Conservation (phyloP, 2,113 vertebrate genomes). For the Dromaius novaehollandiae region DNA sequence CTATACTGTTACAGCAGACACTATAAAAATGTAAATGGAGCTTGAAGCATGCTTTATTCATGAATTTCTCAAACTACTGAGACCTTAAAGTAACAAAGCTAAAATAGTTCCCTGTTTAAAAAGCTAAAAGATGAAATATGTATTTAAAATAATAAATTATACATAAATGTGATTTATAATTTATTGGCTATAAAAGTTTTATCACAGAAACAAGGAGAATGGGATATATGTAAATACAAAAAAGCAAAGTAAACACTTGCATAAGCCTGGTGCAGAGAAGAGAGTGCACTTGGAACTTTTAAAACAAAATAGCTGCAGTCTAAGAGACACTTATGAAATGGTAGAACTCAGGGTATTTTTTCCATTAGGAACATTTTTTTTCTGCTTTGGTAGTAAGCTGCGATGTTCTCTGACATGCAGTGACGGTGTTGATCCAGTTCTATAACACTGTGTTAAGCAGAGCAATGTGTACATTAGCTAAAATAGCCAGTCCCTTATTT, state of each 20-base stretch:
- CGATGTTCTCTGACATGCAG: slow-evolving; percentile 10
- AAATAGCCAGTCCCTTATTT: slow-evolving; percentile 18
- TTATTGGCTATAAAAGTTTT: slow-evolving; percentile 77
- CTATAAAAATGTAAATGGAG: slow-evolving; percentile 79
- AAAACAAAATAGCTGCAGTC: not conserved
- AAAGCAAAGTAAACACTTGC: slow-evolving; percentile 68
- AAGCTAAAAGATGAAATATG: slow-evolving; percentile 79
- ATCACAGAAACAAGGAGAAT: slow-evolving; percentile 75
- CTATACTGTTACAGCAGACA: slow-evolving; percentile 65
- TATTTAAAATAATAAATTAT: slow-evolving; percentile 81
- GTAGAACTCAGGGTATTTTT: not conserved
- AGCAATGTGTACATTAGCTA: not conserved
- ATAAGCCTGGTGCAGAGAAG: slow-evolving; percentile 10
- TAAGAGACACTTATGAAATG: not conserved
- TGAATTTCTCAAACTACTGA: slow-evolving; percentile 75
- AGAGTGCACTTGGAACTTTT: slow-evolving; percentile 17
- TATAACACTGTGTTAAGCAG: slow-evolving; percentile 26
- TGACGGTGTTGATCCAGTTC: slow-evolving; percentile 27
- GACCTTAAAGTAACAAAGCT: slow-evolving; percentile 71
- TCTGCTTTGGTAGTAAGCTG: slow-evolving; percentile 16
- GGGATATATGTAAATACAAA: slow-evolving; percentile 66
- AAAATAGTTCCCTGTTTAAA: slow-evolving; percentile 71
- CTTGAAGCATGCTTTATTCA: slow-evolving; percentile 77
- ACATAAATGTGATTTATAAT: slow-evolving; percentile 76
- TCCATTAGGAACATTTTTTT: not conserved